Base-by-base conservation (phyloP, 2,888 invertebrate species). In the Lagria hirta region DNA sequence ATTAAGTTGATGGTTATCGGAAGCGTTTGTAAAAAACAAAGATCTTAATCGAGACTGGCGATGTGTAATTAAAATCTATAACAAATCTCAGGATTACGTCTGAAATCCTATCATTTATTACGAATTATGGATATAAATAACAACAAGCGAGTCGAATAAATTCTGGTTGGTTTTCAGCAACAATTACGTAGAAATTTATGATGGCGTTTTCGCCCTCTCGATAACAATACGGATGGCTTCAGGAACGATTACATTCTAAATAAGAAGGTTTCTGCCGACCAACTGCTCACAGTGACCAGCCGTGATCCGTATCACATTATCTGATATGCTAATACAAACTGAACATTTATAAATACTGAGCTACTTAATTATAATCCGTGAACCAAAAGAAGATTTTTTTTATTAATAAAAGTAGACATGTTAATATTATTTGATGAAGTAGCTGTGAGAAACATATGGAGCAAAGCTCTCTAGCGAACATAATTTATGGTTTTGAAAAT, bases 121-220 rank as follows among this genome's bases (percentile, higher is more conserved):
- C 65, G 64, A 65, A 63, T 67, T 66, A 65, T 59, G 55, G 54
- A 54, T 58, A 63, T 67, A 68, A 66, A 67, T 67, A 61, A 62
- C 55, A 58, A 56, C 60, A 49, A 55, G 58, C 59, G 57, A 57
- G 64, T 51, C 56, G 49, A 55, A 66, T 69, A 66, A 68, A 68
- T 68, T 54, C 57, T 61, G 54, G 53, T 52, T 47, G 60, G 62
- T 66, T 69, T 68, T 70, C 69, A 68, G 62, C 67, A 69, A 69
- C 66, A 70, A 70, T 70, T 70, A 70, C 65, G 58, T 55, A 49
- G 48, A 54, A 63, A 70, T 69, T 70, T 70, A 69, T 69, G 58
- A 60, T 56, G 50, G 51, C 51, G 40, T 49, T 49, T 53, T 55
- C 57, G 63, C 58, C 61, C 61, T 56, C 59, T 61, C 60, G 65